Evolutionary conservation across 2,888 invertebrate species (phyloP).

Genomic region (Salticus scenicus): DNA sequence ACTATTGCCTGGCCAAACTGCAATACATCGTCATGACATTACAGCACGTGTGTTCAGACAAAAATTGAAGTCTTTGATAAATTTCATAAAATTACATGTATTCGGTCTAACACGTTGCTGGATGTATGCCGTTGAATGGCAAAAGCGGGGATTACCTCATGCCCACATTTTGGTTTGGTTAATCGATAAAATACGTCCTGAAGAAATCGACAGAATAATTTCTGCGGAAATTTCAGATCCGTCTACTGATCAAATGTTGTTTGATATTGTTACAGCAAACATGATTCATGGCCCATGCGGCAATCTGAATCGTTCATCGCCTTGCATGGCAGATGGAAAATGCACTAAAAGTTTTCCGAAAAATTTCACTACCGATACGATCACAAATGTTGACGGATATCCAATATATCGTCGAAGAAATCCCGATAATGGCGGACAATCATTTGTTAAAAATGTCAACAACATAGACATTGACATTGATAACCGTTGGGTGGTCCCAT

Average conservation of each 20-base stretch:
- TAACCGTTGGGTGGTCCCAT: too few species aligned
- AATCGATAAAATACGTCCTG: not conserved
- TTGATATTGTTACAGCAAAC: slow-evolving; percentile 7
- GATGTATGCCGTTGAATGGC: slow-evolving; percentile 3
- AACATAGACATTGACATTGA: slow-evolving; percentile 21
- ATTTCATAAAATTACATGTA: slow-evolving; percentile 22
- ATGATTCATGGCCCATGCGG: slow-evolving; percentile 13
- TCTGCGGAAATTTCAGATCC: slow-evolving; percentile 9
- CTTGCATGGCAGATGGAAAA: slow-evolving; percentile 39
- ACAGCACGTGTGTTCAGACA: too few species aligned
- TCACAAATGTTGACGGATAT: slow-evolving; percentile 32
- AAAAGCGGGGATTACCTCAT: slow-evolving; percentile 11
- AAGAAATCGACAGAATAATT: not conserved
- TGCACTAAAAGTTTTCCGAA: slow-evolving; percentile 36
- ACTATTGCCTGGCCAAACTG: too few species aligned
- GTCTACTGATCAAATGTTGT: not conserved
- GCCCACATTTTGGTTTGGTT: slow-evolving; percentile 14
- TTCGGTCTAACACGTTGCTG: slow-evolving; percentile 17
- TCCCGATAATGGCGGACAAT: slow-evolving; percentile 31
- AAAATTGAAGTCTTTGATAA: too few species aligned
- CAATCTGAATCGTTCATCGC: slow-evolving; percentile 19
- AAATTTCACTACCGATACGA: slow-evolving; percentile 23
- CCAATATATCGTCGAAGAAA: slow-evolving; percentile 29
- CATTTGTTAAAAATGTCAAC: slow-evolving; percentile 25
- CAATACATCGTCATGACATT: too few species aligned